phyloP scores from a whole-genome alignment of 2,797 vertebrate species.

The Anabacerthia variegaticeps region DNA sequence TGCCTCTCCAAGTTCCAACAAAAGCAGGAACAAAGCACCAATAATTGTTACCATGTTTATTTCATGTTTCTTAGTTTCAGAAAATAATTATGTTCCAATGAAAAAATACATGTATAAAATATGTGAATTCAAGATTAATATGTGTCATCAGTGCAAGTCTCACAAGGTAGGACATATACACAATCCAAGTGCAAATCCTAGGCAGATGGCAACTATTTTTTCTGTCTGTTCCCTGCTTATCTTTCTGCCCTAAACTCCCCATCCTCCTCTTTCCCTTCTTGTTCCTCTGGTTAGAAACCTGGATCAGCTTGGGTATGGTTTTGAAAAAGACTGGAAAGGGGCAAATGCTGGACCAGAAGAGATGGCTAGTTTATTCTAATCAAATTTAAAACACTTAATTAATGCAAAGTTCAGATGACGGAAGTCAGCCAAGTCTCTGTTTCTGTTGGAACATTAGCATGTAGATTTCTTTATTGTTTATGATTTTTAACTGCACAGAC shows the following conservation, averaged over 20 bases:
- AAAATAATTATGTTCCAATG: not conserved
- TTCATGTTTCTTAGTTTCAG: conserved; percentile 49
- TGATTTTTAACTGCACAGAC: conserved; percentile 28
- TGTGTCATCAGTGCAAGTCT: not conserved
- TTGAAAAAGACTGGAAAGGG: conserved; percentile 22
- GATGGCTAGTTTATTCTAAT: conserved; percentile 56
- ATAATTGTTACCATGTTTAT: conserved; percentile 69
- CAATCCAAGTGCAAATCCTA: not conserved
- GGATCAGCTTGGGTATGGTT: not conserved
- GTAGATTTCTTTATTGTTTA: conserved; percentile 40
- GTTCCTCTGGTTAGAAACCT: not conserved
- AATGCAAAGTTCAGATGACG: conserved; percentile 49
- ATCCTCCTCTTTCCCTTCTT: not conserved
- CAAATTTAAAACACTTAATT: conserved; percentile 63
- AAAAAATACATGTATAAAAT: conserved; percentile 11
- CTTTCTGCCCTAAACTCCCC: not conserved
- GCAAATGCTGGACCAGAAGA: not conserved
- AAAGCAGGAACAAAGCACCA: conserved; percentile 60
- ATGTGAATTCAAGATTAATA: not conserved
- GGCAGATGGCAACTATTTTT: not conserved
- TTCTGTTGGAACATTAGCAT: conserved; percentile 59
- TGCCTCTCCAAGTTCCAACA: conserved; percentile 46
- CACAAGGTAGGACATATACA: not conserved
- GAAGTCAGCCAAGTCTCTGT: conserved; percentile 64
- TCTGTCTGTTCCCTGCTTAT: not conserved